Conservation (phyloP, 2,888 invertebrate genomes). For the Pyrochroa serraticornis region DNA sequence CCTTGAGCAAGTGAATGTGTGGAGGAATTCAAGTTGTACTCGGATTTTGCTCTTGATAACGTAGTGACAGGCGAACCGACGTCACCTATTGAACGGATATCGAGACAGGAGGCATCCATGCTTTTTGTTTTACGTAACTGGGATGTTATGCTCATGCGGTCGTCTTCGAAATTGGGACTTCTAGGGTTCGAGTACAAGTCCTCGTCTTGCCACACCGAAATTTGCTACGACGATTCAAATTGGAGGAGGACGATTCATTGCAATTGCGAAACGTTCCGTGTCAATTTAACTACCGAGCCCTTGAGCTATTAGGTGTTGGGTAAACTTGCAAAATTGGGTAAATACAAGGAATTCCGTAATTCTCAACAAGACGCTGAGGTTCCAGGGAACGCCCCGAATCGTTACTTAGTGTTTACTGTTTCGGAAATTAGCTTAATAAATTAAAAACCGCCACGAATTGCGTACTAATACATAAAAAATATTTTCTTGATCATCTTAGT, state of each 20-base stretch:
- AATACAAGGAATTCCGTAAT: too few species aligned
- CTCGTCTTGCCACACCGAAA: slow-evolving; percentile 80
- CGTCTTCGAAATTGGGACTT: slow-evolving; percentile 68
- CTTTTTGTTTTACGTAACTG: slow-evolving; percentile 86
- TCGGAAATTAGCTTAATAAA: too few species aligned
- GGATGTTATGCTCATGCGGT: slow-evolving; percentile 75
- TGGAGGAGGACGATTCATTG: background rate
- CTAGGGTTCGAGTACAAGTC: slow-evolving; percentile 73
- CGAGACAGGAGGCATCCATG: slow-evolving; percentile 87
- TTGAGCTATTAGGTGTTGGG: too few species aligned
- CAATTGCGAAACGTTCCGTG: too few species aligned
- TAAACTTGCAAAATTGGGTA: too few species aligned
- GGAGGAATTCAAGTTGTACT: slow-evolving; percentile 81
- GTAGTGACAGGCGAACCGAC: slow-evolving; percentile 69
- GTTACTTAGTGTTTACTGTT: too few species aligned
- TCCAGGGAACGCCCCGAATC: too few species aligned
- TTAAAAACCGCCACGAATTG: too few species aligned
- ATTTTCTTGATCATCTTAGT: too few species aligned
- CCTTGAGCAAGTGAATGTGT: slow-evolving; percentile 73
- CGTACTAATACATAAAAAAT: too few species aligned
- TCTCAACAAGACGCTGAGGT: too few species aligned
- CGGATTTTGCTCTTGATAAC: slow-evolving; percentile 83
- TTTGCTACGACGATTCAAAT: slow-evolving; percentile 64
- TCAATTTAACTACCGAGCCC: too few species aligned
- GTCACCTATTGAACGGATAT: slow-evolving; percentile 75